Conservation (phyloP, 2,113 vertebrate genomes). For the Thamnophis sirtalis region DNA sequence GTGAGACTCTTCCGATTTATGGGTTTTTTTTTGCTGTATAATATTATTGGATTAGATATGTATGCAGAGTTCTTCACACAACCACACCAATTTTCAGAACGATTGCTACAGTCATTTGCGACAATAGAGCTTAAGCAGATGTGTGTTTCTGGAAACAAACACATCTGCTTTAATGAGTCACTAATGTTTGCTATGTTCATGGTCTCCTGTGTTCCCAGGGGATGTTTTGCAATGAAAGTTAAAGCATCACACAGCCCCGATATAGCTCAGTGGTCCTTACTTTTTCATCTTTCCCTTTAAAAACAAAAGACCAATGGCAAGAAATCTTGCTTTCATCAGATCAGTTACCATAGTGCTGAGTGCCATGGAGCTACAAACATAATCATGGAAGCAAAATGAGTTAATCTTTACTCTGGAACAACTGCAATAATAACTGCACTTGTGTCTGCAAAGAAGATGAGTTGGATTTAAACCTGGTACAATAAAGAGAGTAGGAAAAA, state of each 20-base stretch:
- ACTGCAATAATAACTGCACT: background rate
- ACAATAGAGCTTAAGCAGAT: background rate
- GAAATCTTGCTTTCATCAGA: background rate
- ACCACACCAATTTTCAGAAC: background rate
- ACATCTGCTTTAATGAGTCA: background rate
- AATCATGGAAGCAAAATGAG: background rate
- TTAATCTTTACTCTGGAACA: background rate
- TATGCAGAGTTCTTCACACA: background rate
- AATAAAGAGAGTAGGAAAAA: background rate
- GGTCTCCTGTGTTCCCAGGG: background rate
- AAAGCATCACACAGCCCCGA: background rate
- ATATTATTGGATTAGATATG: background rate
- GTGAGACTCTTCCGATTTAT: background rate
- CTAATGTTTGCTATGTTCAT: background rate
- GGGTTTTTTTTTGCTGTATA: background rate
- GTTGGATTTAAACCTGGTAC: background rate
- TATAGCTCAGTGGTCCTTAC: background rate
- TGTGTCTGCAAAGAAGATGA: background rate
- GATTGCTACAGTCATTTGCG: background rate
- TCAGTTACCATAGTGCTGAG: background rate
- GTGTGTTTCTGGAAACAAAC: background rate
- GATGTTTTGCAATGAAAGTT: background rate
- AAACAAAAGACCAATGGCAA: background rate
- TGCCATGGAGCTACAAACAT: background rate
- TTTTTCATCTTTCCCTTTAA: background rate